Evolutionary conservation across 2,797 vertebrate species (phyloP).

Genomic region (Orestias chungarensis): DNA sequence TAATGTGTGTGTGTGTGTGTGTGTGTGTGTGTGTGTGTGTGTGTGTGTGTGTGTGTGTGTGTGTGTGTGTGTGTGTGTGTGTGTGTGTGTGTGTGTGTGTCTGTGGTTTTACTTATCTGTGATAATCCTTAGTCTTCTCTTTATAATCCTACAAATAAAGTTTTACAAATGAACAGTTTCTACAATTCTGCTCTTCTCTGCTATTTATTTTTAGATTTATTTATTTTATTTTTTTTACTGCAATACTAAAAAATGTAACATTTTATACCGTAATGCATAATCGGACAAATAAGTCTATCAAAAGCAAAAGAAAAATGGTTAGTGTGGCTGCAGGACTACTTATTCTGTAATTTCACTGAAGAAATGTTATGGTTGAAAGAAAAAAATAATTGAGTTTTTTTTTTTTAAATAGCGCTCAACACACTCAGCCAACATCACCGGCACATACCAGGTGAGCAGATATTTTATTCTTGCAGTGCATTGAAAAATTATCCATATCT

Average conservation of each 20-base stretch:
- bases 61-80: no score
- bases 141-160: no score
- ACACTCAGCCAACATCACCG: not conserved
- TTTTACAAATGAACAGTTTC: no score
- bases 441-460: conserved; percentile 34
- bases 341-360: no score
- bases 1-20: no score
- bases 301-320: not conserved
- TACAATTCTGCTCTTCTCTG: not conserved
- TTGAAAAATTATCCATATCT: not conserved
- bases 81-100: no score
- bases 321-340: not conserved
- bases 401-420: conserved; percentile 16
- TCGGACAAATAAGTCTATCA: not conserved
- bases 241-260: not conserved
- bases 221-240: not conserved
- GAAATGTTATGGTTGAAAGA: not conserved
- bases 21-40: no score
- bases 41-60: no score
- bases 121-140: no score
- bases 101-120: no score
- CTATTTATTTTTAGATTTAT: not conserved
- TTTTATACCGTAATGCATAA: not conserved
- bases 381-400: not conserved
- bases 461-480: not conserved